Evolutionary conservation across 2,888 invertebrate species (phyloP), one percentile per base, ranked within the genome.

Genomic region (Leptogaster cylindrica): DNA sequence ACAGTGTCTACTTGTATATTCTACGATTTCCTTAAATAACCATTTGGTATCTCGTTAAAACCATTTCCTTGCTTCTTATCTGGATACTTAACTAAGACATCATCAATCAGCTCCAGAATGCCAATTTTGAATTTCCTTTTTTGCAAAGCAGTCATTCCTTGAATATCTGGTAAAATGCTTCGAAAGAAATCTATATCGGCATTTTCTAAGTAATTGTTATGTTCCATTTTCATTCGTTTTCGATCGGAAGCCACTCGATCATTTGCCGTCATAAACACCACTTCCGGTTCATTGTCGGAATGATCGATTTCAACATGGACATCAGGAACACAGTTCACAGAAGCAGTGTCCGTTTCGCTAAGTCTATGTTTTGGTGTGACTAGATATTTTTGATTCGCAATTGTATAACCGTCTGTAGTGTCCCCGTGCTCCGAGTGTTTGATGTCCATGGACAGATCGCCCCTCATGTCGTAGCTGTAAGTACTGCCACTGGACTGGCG

Each of bases 91-190:
- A 77, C 74, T 3, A 78, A 73, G 3, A 81, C 79, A 66, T 84
- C 82, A 72, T 84, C 83, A 55, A 84, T 84, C 18, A 84, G 73
- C 72, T 82, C 78, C 18, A 85, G 75, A 65, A 84, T 78, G 5
- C 83, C 83, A 71, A 84, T 84, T 78, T 84, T 84, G 1, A 85
- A 78, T 73, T 82, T 83, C 8, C 84, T 78, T 66, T 84, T 84
- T 70, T 85, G 84, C 65, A 81, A 79, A 2, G 80, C 77, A n/a
- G 81, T 82, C 71, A 85, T 78, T 16, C 78, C 75, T 27, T 78
- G 80, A 52, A 85, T 82, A 72, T 85, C 85, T 7, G 85, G 84
- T 36, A 85, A 71, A 55, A 85, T 80, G 75, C 85, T 84, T 72
- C 80, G 81, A 52, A 85, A 84, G 75, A 85, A 85, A 67, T 82